These are phyloP conservation scores for Brachypalpus laphriformis DNA, from an alignment of 2,888 invertebrate genomes.

Conservation along the genomic window DNA sequence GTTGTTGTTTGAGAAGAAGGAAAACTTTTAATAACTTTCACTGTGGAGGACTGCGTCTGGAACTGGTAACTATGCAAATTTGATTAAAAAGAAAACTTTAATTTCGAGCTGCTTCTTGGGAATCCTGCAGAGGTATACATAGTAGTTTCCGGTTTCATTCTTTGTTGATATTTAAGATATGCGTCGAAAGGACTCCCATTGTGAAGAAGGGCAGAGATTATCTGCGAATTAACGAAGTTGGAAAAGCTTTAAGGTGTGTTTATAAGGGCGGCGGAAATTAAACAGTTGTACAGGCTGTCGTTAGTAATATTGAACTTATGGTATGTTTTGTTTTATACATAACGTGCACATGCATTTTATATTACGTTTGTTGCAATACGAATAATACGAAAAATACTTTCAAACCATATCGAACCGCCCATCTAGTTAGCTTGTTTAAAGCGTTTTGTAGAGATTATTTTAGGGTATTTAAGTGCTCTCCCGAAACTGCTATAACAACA, in stretches of 20 bases:
- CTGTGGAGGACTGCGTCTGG: slow-evolving; percentile 41
- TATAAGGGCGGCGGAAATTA: neutral
- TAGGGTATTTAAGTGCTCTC: too few species aligned
- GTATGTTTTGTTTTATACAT: too few species aligned
- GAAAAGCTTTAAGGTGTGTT: neutral
- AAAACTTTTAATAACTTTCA: slow-evolving; percentile 71
- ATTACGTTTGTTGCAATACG: too few species aligned
- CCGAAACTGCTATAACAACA: too few species aligned
- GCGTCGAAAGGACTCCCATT: neutral
- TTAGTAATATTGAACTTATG: too few species aligned
- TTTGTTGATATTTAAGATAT: slow-evolving; percentile 19
- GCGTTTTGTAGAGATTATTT: too few species aligned
- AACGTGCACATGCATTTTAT: too few species aligned
- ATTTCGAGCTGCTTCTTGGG: slow-evolving; percentile 30
- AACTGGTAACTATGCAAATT: slow-evolving; percentile 70
- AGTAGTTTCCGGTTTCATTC: slow-evolving; percentile 17
- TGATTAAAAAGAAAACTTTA: slow-evolving; percentile 71
- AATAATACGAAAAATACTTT: too few species aligned
- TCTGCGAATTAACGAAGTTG: slow-evolving; percentile 26
- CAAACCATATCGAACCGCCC: too few species aligned
- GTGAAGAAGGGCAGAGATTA: slow-evolving; percentile 4
- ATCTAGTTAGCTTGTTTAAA: too few species aligned
- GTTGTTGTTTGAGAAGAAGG: slow-evolving; percentile 34
- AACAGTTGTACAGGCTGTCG: too few species aligned
- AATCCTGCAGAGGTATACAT: neutral